phyloP scores from a whole-genome alignment of 2,888 invertebrate genomes.

The Acrocera orbiculus region DNA sequence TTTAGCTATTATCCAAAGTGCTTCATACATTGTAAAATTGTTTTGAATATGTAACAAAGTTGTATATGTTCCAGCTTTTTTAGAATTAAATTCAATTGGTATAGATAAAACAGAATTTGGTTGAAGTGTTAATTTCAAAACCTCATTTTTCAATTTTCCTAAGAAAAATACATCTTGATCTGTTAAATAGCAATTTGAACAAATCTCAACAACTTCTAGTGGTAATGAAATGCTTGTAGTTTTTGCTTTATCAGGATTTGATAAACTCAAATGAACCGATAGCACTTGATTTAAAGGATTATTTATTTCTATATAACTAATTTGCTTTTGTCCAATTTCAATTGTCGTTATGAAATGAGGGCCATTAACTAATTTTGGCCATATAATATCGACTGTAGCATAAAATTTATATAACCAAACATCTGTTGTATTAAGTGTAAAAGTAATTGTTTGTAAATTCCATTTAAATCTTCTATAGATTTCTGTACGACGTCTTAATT shows the following conservation, averaged over 20 bases:
- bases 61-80: slow-evolving; percentile 22
- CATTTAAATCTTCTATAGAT: slow-evolving; percentile 25
- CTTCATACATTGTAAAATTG: slow-evolving; percentile 83
- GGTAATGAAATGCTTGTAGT: slow-evolving; percentile 23
- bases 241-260: slow-evolving; percentile 23
- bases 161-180: slow-evolving; percentile 25
- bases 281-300: slow-evolving; percentile 26
- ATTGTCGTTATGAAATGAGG: slow-evolving; percentile 22
- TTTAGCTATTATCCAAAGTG: slow-evolving; percentile 61
- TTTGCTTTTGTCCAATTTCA: slow-evolving; percentile 24
- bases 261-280: slow-evolving; percentile 22
- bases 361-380: slow-evolving; percentile 27
- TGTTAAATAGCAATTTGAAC: slow-evolving; percentile 24
- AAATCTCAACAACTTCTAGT: slow-evolving; percentile 25
- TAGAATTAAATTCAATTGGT: slow-evolving; percentile 22
- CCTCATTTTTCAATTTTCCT: too few species aligned
- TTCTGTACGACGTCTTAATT: slow-evolving; percentile 25
- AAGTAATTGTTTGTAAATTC: slow-evolving; percentile 22
- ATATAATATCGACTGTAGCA: slow-evolving; percentile 25
- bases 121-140: slow-evolving; percentile 19
- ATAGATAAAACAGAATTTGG: slow-evolving; percentile 20
- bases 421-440: slow-evolving; percentile 26
- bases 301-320: slow-evolving; percentile 21
- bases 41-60: slow-evolving; percentile 45
- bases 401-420: slow-evolving; percentile 25